A percentile compares a stretch with the other conserved stretches of the same genome.
These are phyloP conservation scores for Arctocebus calabarensis DNA, from an alignment of 2,797 vertebrate genomes.

Conservation along the genomic window DNA sequence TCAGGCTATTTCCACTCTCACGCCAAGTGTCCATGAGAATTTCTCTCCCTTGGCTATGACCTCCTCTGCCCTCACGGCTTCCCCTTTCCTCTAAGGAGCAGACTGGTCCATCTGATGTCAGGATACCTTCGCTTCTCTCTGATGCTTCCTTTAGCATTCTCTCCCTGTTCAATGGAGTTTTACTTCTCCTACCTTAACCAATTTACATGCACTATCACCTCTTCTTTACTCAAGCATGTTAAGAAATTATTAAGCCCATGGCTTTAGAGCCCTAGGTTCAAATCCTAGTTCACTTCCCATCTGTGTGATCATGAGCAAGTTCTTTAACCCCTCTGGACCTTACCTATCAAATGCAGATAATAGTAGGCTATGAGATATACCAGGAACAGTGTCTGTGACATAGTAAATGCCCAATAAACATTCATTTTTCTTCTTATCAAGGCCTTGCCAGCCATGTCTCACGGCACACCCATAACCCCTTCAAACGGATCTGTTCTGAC, in stretches of 20 bases:
- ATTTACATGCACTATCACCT: neutral
- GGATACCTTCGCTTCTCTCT: neutral
- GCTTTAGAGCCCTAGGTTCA: neutral
- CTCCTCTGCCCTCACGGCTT: neutral
- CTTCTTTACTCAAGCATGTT: neutral
- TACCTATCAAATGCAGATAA: neutral
- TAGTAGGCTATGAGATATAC: accelerated
- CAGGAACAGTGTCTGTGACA: neutral
- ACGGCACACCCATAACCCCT: neutral
- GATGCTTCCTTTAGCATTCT: neutral
- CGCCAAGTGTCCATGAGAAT: accelerated
- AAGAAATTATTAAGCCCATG: neutral
- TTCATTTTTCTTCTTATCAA: neutral
- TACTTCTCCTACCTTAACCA: neutral
- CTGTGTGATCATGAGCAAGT: neutral
- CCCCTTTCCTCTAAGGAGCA: neutral
- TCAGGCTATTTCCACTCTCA: neutral
- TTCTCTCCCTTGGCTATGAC: neutral
- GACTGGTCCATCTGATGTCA: accelerated
- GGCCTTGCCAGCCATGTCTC: neutral
- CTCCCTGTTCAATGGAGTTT: neutral
- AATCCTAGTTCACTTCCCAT: neutral
- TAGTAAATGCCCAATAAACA: neutral
- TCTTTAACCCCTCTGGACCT: neutral
- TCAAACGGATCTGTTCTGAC: neutral